A percentile compares a stretch with the other conserved stretches of the same genome.
Evolutionary conservation across 2,888 invertebrate genomes (phyloP).

Genomic region (Lobophora halterata): DNA sequence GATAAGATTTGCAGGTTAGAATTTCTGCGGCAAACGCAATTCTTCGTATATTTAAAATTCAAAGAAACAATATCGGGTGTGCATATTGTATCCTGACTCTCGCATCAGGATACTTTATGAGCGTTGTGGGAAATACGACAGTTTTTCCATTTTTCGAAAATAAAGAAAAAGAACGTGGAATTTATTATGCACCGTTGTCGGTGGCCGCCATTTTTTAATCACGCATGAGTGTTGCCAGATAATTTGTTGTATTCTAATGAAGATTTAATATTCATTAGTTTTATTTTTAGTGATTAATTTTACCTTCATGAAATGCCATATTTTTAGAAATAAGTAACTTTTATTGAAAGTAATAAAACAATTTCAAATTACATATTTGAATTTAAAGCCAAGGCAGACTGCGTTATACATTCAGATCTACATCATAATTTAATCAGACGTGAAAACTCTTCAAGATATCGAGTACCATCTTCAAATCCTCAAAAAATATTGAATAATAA

Average conservation of each 20-base stretch:
- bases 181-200: constrained; percentile 49
- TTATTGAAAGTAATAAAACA: too few species aligned
- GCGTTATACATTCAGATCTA: too few species aligned
- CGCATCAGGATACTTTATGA: constrained; percentile 67
- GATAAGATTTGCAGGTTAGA: constrained; percentile 37
- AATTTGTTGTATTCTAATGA: constrained; percentile 36
- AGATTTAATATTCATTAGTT: neutral
- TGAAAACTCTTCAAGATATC: too few species aligned
- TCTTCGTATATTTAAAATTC: constrained; percentile 64
- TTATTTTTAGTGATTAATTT: constrained; percentile 19
- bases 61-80: constrained; percentile 76
- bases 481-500: constrained; percentile 29
- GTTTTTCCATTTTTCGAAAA: constrained; percentile 52
- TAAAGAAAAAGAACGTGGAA: constrained; percentile 48
- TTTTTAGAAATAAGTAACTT: too few species aligned
- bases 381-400: too few species aligned
- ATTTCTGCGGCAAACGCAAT: constrained; percentile 32
- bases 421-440: neutral
- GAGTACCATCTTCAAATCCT: constrained; percentile 9
- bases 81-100: constrained; percentile 63
- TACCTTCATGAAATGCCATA: too few species aligned
- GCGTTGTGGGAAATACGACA: constrained; percentile 69
- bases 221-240: constrained; percentile 49
- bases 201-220: constrained; percentile 55
- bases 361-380: too few species aligned